Percentiles rank a stretch among this genome's conserved stretches.
These are phyloP conservation scores for Caenorhabditis latens DNA, from an alignment of 1,140 invertebrate genomes.

Conservation along the genomic window DNA sequence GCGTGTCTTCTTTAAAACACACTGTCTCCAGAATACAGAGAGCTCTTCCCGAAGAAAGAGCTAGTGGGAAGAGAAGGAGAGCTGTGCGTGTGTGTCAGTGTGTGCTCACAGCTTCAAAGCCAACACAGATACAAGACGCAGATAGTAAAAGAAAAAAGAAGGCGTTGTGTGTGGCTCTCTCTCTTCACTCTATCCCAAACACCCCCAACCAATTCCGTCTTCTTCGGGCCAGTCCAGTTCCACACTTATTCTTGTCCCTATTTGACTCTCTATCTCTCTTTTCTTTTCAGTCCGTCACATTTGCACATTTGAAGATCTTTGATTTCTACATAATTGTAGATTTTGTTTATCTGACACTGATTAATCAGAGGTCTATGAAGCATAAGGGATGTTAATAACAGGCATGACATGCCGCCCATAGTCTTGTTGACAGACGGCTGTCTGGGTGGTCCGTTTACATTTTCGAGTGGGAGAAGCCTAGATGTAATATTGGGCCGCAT, in stretches of 20 bases:
- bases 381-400: no score
- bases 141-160: slow-evolving; percentile 23
- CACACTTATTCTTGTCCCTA: neutral
- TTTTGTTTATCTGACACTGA: neutral
- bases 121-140: slow-evolving; percentile 2
- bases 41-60: slow-evolving; percentile 45
- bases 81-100: neutral
- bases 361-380: no score
- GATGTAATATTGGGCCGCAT: no score
- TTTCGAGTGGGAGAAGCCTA: no score
- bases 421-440: no score
- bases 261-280: slow-evolving; percentile 21
- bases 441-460: no score
- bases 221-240: neutral
- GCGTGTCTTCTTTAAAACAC: neutral
- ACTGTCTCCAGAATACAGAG: slow-evolving; percentile 1
- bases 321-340: neutral
- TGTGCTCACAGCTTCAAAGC: slow-evolving; percentile 20
- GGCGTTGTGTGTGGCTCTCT: slow-evolving; percentile 8
- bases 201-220: slow-evolving; percentile 35
- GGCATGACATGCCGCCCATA: no score
- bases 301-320: neutral
- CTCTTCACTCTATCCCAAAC: slow-evolving; percentile 29
- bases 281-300: neutral
- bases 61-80: neutral